Evolutionary conservation across 2,888 invertebrate genomes (phyloP), one percentile per base, ranked within the genome.

Genomic region (Pegoplata infirma): DNA sequence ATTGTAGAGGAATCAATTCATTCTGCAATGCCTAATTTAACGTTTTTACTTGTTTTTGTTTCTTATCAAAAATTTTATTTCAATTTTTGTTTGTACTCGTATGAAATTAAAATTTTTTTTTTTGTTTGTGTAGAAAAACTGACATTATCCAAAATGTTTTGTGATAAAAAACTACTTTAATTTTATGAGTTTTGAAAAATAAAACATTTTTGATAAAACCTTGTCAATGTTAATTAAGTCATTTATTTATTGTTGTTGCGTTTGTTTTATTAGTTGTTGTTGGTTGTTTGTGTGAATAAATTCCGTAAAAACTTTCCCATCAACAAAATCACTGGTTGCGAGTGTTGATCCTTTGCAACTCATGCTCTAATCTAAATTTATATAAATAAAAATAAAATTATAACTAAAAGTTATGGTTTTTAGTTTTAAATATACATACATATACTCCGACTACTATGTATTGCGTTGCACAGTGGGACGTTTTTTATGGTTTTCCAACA

Each of bases 341-440:
- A 5, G 8, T 32, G 36, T 40, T 40, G 36, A 40, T 40, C 36
- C 36, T 40, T 40, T 40, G 36, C 36, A 3, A n/a, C 58, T 53
- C 44, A 59, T 23, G 28, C 58, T 74, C 49, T 66, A 53, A 53
- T 58, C 28, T 58, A 73, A 73, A 66, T 66, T 66, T 64, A 49
- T 64, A 56, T 64, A 56, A 73, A 58, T 73, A 19, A 51, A 73
- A 73, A 58, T 49, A 32, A 46, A 77, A 56, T 68, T 77, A 64
- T 68, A 77, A 72, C 72, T 58, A 44, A 77, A 75, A 77, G 73
- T 77, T 77, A 78, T 79, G 58, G 67, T 67, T 75, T 59, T 59
- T 36, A 61, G 59, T 66, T 64, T 55, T 40, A 32, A 32, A 25
- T 49, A 53, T 12, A 17, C 16, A 32, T 16, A 44, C 12, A 44